These are phyloP conservation scores for Emydura subglobosa DNA, from an alignment of 2,113 vertebrate species.

Conservation along the genomic window DNA sequence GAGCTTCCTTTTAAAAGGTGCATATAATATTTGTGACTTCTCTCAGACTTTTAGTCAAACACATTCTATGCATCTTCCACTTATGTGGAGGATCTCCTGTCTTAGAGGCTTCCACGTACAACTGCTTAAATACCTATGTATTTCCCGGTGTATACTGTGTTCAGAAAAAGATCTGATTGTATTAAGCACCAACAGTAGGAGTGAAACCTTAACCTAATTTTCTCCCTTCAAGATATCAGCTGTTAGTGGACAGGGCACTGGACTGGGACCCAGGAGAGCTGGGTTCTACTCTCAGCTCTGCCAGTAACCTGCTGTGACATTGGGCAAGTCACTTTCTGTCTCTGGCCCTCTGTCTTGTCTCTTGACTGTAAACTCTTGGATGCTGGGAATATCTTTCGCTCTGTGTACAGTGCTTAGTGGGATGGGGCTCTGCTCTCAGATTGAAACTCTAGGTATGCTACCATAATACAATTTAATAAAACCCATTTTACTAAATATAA, in stretches of 20 bases:
- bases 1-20: not conserved
- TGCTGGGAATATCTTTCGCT: fast-evolving
- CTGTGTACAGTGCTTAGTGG: not conserved
- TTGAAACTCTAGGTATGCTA: not conserved
- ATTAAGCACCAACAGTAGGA: not conserved
- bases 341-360: not conserved
- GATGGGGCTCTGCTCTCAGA: fast-evolving
- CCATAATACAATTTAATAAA: fast-evolving
- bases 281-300: not conserved
- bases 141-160: not conserved
- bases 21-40: not conserved
- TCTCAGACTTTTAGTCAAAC: not conserved
- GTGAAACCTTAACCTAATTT: not conserved
- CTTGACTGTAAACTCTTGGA: not conserved
- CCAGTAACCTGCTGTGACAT: not conserved
- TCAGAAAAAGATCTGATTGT: not conserved
- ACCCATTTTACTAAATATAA: not conserved
- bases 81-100: not conserved
- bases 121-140: not conserved
- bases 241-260: not conserved
- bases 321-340: not conserved
- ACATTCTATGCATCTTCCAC: not conserved
- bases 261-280: not conserved
- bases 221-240: not conserved
- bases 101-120: not conserved